A percentile compares a stretch with the other conserved stretches of the same genome.
These are phyloP conservation scores for Cherax quadricarinatus DNA, from an alignment of 1,140 invertebrate species.

Conservation along the genomic window DNA sequence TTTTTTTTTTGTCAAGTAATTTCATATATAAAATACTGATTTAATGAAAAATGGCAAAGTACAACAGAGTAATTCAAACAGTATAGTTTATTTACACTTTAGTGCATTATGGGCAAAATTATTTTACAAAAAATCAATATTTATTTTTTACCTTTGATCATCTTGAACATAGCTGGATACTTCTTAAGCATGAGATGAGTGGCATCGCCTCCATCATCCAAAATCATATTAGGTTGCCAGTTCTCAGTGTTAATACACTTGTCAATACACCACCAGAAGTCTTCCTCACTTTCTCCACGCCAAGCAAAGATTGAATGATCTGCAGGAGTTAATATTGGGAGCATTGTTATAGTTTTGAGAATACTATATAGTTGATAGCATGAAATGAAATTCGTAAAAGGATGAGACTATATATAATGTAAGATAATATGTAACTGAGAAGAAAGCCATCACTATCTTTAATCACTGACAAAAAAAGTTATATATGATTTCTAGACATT, in stretches of 20 bases:
- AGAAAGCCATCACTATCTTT: background rate
- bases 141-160: conserved; percentile 87
- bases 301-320: conserved; percentile 94
- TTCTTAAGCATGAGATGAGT: conserved; percentile 98
- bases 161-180: conserved; percentile 95
- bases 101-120: too few species aligned
- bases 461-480: background rate
- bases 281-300: conserved; percentile 97
- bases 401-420: background rate
- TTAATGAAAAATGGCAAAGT: too few species aligned
- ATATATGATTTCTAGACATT: too few species aligned
- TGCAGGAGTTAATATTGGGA: conserved; percentile 63
- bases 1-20: too few species aligned
- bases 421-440: background rate
- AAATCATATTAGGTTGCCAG: conserved; percentile 99
- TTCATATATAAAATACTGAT: too few species aligned
- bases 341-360: background rate
- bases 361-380: too few species aligned
- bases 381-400: background rate
- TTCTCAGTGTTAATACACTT: conserved; percentile 92
- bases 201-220: conserved; percentile 98
- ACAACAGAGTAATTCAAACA: too few species aligned
- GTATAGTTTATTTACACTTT: too few species aligned
- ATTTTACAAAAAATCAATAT: background rate
- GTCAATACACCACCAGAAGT: conserved; percentile 99